Base-by-base conservation (phyloP, 2,797 vertebrate species). In the Poeciliopsis infans region DNA sequence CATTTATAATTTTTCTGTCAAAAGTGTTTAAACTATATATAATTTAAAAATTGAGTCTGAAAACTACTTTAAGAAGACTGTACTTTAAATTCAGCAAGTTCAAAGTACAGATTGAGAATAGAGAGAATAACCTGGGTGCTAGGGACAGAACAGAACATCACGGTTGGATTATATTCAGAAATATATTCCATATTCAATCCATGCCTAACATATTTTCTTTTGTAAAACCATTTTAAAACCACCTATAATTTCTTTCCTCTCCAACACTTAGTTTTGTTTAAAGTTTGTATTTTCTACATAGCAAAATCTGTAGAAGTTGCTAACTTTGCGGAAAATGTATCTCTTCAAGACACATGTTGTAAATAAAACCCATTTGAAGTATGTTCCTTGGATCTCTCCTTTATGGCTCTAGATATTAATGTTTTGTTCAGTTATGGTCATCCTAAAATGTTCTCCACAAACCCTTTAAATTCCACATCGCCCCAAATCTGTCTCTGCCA, bases 401-500 rank as follows among this genome's bases (percentile, higher is more conserved):
- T 55, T 13, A 12, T 4, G 25, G 25, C 12, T 13, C 2, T 61
- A 61, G 5, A 33, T 33, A 31, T 33, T 57, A 59, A 59, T 31
- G 57, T 59, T 59, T 59, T 59, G 28, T 13, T 59, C 57, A 31
- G 28, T 59, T 59, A 28, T 31, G 57, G 57, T 59, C 57, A 59
- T 59, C 28, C 28, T 31, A 28, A 91, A 88, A 86, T 86, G 25
- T 83, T 89, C 83, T 83, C 87, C 90, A 86, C 46, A 90, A 88
- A 20, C 2, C 7, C 49, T 83, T 87, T 64, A 83, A 91, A 89
- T 89, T 84, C 86, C 79, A 71, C 71, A 77, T 90, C 73, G 89
- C 87, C 92, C 94, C 69, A 79, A 91, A 91, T 94, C 87, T 93
- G 92, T 93, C 92, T 81, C 47, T 31, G 75, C 70, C 82, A 81